Evolutionary conservation across 2,797 vertebrate genomes (phyloP), one percentile per base, ranked within the genome.

Genomic region (Poeciliopsis gracilis): DNA sequence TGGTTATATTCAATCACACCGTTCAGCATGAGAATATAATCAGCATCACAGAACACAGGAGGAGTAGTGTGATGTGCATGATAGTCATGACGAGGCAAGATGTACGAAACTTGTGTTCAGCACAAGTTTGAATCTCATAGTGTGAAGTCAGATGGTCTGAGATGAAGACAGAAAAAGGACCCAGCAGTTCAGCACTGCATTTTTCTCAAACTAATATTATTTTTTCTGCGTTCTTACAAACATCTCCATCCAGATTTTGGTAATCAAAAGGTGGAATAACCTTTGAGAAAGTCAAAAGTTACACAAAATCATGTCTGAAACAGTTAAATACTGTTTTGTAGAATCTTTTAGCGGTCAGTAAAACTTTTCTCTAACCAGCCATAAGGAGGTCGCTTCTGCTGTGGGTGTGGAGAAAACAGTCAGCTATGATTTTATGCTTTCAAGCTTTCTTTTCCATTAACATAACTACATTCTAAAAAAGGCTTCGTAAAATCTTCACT

Each of bases 1-100:
- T 81, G 90, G 90, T 94, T 95, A 95, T 95, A 95, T 94, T 95
- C 93, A 66, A 49, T 94, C 93, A 94, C 92, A 92, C 92, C 77
- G 86, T 87, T 82, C 86, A 94, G 93, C 92, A 93, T 94, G 91
- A 93, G 93, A 95, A 95, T 95, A 95, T 95, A 95, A 95, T 93
- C 94, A 91, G 92, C 93, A 94, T 95, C 93, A 94, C 93, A 94
- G 91, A 93, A 93, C 93, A 92, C 91, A 88, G 89, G 88, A 90
- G 89, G 61, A 86, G 93, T 92, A 93, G 91, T 94, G 94, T 94
- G 93, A 94, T 94, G 93, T 89, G 84, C 88, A 90, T 91, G 91
- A 78, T 47, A 83, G 86, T 83, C 81, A 92, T 92, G 87, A 80
- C 30, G 70, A 84, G 77, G 85, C 28, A 79, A 85, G 84, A 91